Evolutionary conservation across 2,888 invertebrate species (phyloP), one percentile per base, ranked within the genome.

Genomic region (Plagiodera versicolora): DNA sequence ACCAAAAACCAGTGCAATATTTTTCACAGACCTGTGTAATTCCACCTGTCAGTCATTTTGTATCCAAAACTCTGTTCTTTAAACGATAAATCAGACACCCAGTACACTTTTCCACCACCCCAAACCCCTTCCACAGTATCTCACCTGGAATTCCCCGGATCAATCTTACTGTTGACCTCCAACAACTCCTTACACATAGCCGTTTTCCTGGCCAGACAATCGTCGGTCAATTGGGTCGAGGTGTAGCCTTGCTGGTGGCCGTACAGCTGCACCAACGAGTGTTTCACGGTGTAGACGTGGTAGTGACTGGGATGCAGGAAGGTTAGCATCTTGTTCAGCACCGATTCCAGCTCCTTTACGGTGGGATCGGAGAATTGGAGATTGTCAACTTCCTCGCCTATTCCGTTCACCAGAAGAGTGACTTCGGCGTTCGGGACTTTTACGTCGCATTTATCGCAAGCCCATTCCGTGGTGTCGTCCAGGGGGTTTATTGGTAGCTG

Each of bases 301-400:
- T 92, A 94, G 79, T 94, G 94, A 74, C 92, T 88, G 0, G 90
- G 89, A 80, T 94, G 94, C 58, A 94, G 81, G 69, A 94, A 89
- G 63, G 86, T 87, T 1, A 88, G 85, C 54, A 93, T 79, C 68
- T 91, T 89, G 50, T 85, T 84, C 8, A 91, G 74, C 2, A 92
- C 77, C 58, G 85, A 83, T 70, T 90, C 88, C 61, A 90, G 78
- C 65, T 84, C 84, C 10, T 83, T 80, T 0, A 85, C 82, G 9
- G 85, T 83, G 1, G 87, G 87, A 70, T 85, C 87, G 66, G 85
- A 83, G 66, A 85, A 81, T 59, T 88, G 83, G 0, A 87, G 81
- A 8, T 81, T 81, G 57, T 92, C 91, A 0, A 92, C 90, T 74
- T 92, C 90, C 64, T 90, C 88, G 1, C 88, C 89, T 79, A 93